These are phyloP conservation scores for Pelobates fuscus DNA, from an alignment of 2,113 vertebrate species.

Conservation along the genomic window DNA sequence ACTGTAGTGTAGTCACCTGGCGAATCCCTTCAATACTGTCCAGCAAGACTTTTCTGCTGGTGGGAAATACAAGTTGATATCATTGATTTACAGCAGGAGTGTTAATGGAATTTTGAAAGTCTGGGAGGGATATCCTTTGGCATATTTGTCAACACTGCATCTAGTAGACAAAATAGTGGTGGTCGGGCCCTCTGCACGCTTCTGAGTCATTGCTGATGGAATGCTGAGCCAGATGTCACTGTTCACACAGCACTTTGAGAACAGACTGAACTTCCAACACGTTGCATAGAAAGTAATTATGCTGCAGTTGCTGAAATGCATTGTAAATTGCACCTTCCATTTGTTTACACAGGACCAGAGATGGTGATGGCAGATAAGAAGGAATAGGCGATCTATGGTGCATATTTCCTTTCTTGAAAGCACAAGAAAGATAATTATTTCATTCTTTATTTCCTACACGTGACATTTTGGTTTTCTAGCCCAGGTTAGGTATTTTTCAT, in stretches of 20 bases:
- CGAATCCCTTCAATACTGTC: background rate
- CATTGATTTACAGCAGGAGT: background rate
- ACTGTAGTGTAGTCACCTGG: background rate
- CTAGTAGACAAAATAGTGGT: constrained; percentile 19
- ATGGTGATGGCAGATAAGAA: no score
- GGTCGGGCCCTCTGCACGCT: background rate
- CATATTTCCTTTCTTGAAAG: no score
- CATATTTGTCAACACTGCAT: constrained; percentile 39
- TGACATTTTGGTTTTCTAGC: no score
- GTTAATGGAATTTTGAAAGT: constrained; percentile 19
- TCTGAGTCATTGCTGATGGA: background rate
- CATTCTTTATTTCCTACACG: no score
- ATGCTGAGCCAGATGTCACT: background rate
- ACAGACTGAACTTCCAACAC: background rate
- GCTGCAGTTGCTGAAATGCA: no score
- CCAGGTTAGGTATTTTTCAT: no score
- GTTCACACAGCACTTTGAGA: background rate
- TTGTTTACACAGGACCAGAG: no score
- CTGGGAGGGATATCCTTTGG: constrained; percentile 46
- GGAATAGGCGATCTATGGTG: no score
- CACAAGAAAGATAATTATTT: no score
- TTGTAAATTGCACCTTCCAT: no score
- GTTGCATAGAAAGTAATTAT: no score
- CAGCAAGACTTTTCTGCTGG: constrained; percentile 25
- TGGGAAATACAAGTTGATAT: constrained; percentile 42